Percentiles rank a stretch among this genome's conserved stretches.
Evolutionary conservation across 2,888 invertebrate species (phyloP).

Genomic region (Apantesis nais): DNA sequence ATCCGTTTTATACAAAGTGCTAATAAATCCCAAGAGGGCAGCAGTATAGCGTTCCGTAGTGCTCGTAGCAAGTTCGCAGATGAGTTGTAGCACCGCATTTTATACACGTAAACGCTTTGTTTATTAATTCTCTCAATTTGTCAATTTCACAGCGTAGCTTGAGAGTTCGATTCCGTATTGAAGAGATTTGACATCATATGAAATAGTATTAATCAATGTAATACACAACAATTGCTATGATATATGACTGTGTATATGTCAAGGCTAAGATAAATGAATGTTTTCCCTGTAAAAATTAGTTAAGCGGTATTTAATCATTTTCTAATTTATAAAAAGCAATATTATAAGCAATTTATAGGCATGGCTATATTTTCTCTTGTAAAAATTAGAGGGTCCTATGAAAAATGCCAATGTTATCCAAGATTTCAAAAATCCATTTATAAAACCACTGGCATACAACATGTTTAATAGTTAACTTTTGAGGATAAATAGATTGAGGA

Average conservation of each 20-base stretch:
- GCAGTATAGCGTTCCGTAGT: neutral
- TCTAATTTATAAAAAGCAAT: no score
- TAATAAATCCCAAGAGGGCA: conserved; percentile 10
- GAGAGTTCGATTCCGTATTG: no score
- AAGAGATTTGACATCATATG: neutral
- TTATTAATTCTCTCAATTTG: neutral
- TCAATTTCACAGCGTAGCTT: neutral
- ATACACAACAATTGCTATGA: neutral
- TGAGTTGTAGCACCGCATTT: neutral
- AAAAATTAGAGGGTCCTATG: neutral
- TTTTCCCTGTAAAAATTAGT: neutral
- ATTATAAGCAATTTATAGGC: neutral
- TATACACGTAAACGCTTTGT: neutral
- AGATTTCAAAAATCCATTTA: no score
- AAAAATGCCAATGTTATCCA: neutral
- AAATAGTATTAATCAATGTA: no score
- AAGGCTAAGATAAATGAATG: no score
- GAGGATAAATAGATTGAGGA: no score
- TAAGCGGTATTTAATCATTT: neutral
- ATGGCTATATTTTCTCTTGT: neutral
- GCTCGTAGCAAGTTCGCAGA: conserved; percentile 15
- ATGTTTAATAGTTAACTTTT: neutral
- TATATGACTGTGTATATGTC: neutral
- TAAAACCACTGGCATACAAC: neutral
- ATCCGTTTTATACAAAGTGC: conserved; percentile 6